phyloP scores from a whole-genome alignment of 2,888 invertebrate genomes.

The Camponotus fellah region DNA sequence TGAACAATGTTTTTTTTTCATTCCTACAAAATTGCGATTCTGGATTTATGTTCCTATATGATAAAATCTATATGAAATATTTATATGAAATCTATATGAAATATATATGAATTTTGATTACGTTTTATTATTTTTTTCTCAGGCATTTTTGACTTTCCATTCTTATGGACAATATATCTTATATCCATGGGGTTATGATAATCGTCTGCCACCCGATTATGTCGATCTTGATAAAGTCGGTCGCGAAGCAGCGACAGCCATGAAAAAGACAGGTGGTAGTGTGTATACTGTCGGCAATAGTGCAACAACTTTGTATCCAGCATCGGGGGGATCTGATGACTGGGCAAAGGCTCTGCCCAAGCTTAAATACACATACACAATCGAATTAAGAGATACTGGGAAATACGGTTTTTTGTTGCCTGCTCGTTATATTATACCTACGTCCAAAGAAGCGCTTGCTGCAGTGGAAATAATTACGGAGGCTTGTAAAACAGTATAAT shows the following conservation, averaged over 20 bases:
- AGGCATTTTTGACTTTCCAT: constrained; percentile 93
- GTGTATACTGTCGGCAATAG: constrained; percentile 92
- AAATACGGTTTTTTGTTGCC: constrained; percentile 95
- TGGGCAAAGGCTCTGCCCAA: constrained; percentile 95
- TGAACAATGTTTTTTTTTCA: too few relatives aligned
- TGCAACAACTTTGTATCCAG: constrained; percentile 92
- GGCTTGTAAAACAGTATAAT: constrained; percentile 84
- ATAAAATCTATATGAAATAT: too few relatives aligned
- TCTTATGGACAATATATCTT: constrained; percentile 95
- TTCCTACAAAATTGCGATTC: too few relatives aligned
- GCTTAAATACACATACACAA: constrained; percentile 95
- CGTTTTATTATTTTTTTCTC: constrained; percentile 81
- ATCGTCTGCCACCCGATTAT: constrained; percentile 90
- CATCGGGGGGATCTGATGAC: constrained; percentile 94
- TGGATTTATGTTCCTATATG: too few relatives aligned
- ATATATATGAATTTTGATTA: too few relatives aligned
- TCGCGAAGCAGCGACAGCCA: constrained; percentile 90
- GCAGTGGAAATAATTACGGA: constrained; percentile 90
- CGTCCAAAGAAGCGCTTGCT: constrained; percentile 92
- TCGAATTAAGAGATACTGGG: constrained; percentile 95
- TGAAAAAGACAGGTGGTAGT: constrained; percentile 87
- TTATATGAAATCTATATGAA: too few relatives aligned
- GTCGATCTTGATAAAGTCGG: constrained; percentile 91
- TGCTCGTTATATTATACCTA: constrained; percentile 91
- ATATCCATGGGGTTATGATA: constrained; percentile 95